phyloP scores from a whole-genome alignment of 1,140 invertebrate species.

The Heliothis virescens region DNA sequence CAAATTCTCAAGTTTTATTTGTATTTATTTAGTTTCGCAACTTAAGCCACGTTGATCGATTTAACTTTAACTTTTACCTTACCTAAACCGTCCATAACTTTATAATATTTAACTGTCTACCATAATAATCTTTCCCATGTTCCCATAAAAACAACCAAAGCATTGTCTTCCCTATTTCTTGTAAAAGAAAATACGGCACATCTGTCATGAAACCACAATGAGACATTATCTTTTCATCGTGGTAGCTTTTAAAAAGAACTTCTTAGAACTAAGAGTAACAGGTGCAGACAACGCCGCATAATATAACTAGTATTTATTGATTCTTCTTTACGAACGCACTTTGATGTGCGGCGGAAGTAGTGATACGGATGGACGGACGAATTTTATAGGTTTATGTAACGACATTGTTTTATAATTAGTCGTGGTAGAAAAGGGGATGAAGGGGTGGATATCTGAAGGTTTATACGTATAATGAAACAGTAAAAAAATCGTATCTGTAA shows the following conservation, averaged over 20 bases:
- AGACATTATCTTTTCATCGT: background rate
- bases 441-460: too few species aligned
- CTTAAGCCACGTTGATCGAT: too few species aligned
- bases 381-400: conserved; percentile 56
- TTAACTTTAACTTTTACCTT: too few species aligned
- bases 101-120: too few species aligned
- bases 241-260: conserved; percentile 19
- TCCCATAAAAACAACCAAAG: too few species aligned
- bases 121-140: too few species aligned
- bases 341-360: conserved; percentile 61
- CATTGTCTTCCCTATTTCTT: background rate
- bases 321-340: conserved; percentile 58
- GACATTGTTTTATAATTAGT: conserved; percentile 9
- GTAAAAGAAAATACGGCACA: background rate
- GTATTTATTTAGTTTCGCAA: too few species aligned
- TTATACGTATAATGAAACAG: too few species aligned
- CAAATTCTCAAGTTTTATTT: too few species aligned
- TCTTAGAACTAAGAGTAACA: conserved; percentile 59
- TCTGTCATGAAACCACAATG: conserved; percentile 5
- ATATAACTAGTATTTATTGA: conserved; percentile 53
- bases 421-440: background rate
- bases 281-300: conserved; percentile 56
- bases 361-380: background rate
- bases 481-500: too few species aligned
- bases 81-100: too few species aligned